phyloP scores from a whole-genome alignment of 2,113 vertebrate species.

The Anoura caudifer region DNA sequence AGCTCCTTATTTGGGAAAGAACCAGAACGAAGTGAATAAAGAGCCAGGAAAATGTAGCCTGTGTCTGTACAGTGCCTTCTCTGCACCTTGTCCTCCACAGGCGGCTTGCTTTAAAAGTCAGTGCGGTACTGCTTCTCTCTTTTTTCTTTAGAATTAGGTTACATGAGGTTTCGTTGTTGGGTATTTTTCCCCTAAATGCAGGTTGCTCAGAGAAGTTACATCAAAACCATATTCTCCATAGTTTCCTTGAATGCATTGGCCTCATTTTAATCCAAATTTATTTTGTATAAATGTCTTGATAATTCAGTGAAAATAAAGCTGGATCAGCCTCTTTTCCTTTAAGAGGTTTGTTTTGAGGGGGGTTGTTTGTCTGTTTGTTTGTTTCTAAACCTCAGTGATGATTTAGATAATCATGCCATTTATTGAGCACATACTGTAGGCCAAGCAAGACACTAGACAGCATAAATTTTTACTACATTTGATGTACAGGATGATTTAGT shows the following conservation, averaged over 20 bases:
- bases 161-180: background rate
- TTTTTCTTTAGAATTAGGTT: slow-evolving; percentile 22
- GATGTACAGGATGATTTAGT: background rate
- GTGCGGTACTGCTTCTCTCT: background rate
- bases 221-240: background rate
- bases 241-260: background rate
- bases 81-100: background rate
- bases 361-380: background rate
- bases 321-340: background rate
- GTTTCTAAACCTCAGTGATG: background rate
- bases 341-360: background rate
- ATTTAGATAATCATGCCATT: background rate
- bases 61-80: background rate
- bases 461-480: background rate
- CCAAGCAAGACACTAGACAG: background rate
- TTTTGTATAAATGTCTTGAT: background rate
- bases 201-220: background rate
- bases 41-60: background rate
- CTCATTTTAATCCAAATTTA: background rate
- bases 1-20: slow-evolving; percentile 60
- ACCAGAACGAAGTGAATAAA: slow-evolving; percentile 28
- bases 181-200: background rate
- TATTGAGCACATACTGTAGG: background rate
- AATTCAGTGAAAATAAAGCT: background rate
- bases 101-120: background rate